phyloP scores from a whole-genome alignment of 2,797 vertebrate species.

The Micromesistius poutassou region DNA sequence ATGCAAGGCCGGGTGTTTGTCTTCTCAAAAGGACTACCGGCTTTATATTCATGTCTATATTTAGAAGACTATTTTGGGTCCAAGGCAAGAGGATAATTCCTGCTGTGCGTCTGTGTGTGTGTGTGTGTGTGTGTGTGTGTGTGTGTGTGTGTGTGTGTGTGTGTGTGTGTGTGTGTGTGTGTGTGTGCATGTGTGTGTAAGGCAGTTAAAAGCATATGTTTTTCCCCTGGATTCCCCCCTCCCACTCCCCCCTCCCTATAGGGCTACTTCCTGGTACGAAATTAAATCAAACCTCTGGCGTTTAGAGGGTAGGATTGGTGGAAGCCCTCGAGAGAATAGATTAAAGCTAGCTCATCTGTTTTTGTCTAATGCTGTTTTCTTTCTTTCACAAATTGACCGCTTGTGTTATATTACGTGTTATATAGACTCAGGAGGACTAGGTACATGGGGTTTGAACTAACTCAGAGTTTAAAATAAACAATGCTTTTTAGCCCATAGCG shows the following conservation, averaged over 20 bases:
- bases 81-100: slow-evolving; percentile 58
- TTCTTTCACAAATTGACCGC: too few species aligned
- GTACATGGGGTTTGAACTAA: too few species aligned
- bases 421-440: too few species aligned
- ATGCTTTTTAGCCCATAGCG: neutral
- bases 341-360: neutral
- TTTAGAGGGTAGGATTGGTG: slow-evolving; percentile 45
- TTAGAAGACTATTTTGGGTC: slow-evolving; percentile 49
- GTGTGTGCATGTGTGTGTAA: slow-evolving; percentile 37
- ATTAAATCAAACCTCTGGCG: slow-evolving; percentile 61
- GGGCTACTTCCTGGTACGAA: slow-evolving; percentile 56
- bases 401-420: neutral
- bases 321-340: neutral
- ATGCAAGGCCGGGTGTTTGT: neutral
- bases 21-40: neutral
- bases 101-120: slow-evolving; percentile 46
- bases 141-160: slow-evolving; percentile 38
- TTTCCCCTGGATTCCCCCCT: slow-evolving; percentile 4
- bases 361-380: neutral
- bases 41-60: slow-evolving; percentile 58
- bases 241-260: too few species aligned
- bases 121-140: slow-evolving; percentile 38
- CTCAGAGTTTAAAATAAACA: neutral
- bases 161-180: slow-evolving; percentile 42
- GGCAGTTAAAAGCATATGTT: slow-evolving; percentile 49